Conservation (phyloP, 2,797 vertebrate genomes). For the Cygnus olor region DNA sequence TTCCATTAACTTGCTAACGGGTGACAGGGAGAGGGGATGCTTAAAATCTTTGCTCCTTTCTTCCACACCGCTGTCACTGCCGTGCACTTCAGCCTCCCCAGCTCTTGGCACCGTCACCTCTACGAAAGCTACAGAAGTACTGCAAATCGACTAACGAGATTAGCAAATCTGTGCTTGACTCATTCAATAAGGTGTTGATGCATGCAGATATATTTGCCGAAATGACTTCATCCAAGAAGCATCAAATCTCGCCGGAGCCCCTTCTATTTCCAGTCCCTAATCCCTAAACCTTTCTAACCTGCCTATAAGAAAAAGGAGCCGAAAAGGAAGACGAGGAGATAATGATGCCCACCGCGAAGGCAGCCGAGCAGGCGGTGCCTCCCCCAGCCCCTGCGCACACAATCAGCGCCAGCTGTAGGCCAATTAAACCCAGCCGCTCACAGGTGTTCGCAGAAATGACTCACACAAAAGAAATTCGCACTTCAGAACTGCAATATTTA, state of each 20-base stretch:
- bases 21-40: background rate
- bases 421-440: slow-evolving; percentile 67
- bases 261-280: slow-evolving; percentile 51
- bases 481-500: slow-evolving; percentile 75
- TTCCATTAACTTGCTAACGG: background rate
- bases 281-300: slow-evolving; percentile 54
- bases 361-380: slow-evolving; percentile 39
- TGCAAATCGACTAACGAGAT: slow-evolving; percentile 57
- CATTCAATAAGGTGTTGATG: slow-evolving; percentile 56
- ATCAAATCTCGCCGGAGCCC: background rate
- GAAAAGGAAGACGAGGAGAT: slow-evolving; percentile 57
- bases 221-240: slow-evolving; percentile 28
- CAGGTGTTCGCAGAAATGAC: slow-evolving; percentile 67
- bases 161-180: slow-evolving; percentile 13
- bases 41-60: background rate
- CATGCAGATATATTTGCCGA: slow-evolving; percentile 51
- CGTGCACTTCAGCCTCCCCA: background rate
- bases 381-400: slow-evolving; percentile 41
- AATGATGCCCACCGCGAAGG: slow-evolving; percentile 48
- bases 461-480: slow-evolving; percentile 71
- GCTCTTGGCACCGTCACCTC: slow-evolving; percentile 6
- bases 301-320: background rate
- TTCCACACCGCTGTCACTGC: background rate
- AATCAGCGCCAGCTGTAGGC: slow-evolving; percentile 61
- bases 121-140: slow-evolving; percentile 12